Evolutionary conservation across 2,888 invertebrate genomes (phyloP).

Genomic region (Acrocyrtus sp.): DNA sequence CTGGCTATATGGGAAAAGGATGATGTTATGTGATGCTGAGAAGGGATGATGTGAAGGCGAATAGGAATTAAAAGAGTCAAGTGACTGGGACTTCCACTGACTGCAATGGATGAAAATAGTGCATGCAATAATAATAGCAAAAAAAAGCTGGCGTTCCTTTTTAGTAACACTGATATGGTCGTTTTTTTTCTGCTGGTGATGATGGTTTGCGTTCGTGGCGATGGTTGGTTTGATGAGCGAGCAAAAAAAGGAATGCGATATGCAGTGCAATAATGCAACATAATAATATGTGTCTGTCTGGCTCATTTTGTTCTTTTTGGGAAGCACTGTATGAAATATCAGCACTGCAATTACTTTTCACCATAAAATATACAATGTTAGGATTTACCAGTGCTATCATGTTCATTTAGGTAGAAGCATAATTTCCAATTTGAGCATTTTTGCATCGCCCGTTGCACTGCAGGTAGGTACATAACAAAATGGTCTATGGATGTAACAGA

Average conservation of each 20-base stretch:
- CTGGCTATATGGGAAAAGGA: too few relatives aligned
- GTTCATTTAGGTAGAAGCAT: not conserved
- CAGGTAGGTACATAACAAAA: too few relatives aligned
- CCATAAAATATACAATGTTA: not conserved
- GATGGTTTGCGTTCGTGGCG: too few relatives aligned
- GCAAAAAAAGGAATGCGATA: constrained; percentile 19
- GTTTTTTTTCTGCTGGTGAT: too few relatives aligned
- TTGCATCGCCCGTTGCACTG: too few relatives aligned
- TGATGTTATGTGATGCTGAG: too few relatives aligned
- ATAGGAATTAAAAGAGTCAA: not conserved
- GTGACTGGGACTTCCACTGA: too few relatives aligned
- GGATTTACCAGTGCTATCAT: not conserved
- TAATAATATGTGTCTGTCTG: constrained; percentile 18
- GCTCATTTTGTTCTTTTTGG: not conserved
- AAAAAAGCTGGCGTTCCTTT: not conserved
- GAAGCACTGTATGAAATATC: not conserved
- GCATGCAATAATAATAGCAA: not conserved
- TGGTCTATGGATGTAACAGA: too few relatives aligned
- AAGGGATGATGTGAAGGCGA: not conserved
- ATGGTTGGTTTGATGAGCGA: constrained; percentile 13
- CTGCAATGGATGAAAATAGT: too few relatives aligned
- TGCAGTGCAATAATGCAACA: constrained; percentile 33
- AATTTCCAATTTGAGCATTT: too few relatives aligned
- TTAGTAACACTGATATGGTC: constrained; percentile 17
- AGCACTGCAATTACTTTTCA: not conserved